Evolutionary conservation across 1,140 invertebrate species (phyloP), one percentile per base, ranked within the genome.

Genomic region (Bacillus rossius): DNA sequence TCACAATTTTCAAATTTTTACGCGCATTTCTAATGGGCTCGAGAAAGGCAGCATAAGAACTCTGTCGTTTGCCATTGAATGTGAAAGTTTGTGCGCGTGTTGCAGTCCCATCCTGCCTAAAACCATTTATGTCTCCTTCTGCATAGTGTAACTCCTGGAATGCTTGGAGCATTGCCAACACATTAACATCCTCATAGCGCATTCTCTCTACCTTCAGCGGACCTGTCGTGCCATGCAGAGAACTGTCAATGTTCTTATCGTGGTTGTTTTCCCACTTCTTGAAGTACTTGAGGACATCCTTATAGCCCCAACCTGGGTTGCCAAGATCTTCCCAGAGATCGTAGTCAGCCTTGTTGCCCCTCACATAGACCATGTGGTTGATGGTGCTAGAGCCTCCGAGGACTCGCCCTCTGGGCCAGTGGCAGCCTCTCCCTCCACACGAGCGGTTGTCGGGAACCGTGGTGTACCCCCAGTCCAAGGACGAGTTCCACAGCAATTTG

Each of bases 21-120:
- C 91, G 72, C 57, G 83, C 80, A 16, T 80, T 66, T 29, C 86
- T 73, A 42, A 87, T 83, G 1, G 89, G 87, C 61, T 81, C 73
- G 14, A 93, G 81, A 69, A 86, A 92, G 1, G 86, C 88, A 17
- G 71, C 75, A 56, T 91, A 86, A 1, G 86, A 81, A 60, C 87
- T 91, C 61, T 82, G 77, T 41, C 91, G 79, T 43, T 74, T 73
- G 0, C 90, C 89, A 62, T 81, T 63, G 47, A 71, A 69, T 2
- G 78, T 74, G 0, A 85, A 87, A 3, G 77, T 74, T 62, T 84
- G 84, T 4, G 79, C 61, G 29, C 81, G 71, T 71, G 79, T 79
- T 1, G 80, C 78, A 7, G 10, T 34, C 14, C 84, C 84, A 8
- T 83, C 67, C 64, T 84, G 78, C 8, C 69, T 19, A 3, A 13